Base-by-base conservation (phyloP, 2,797 vertebrate genomes). In the Vireo griseus region DNA sequence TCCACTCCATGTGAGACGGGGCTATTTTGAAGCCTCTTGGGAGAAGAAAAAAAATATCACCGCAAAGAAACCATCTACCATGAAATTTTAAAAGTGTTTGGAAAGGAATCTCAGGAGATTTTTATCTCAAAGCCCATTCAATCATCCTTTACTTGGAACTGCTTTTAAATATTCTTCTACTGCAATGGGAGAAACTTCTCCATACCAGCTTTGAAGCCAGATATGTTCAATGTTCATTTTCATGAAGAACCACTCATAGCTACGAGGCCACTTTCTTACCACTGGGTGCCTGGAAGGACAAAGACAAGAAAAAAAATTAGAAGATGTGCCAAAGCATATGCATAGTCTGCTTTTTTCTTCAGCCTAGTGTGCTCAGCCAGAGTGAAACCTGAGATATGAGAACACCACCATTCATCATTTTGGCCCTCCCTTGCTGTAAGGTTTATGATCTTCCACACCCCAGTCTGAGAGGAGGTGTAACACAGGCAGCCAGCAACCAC, bases 201-300 rank as follows among this genome's bases (percentile, higher is more conserved):
- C 98, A 79, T 98, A 98, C 97, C 98, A 98, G 65, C 94, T 98
- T 80, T 98, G 98, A 78, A 98, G 96, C 97, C 97, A 98, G 82
- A 98, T 73, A 12, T 98, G 93, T 52, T 98, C 96, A 90, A 98
- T 89, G 73, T 94, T 97, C 98, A 98, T 98, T 97, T 98, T 98
- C 98, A 98, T 98, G 87, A 98, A 98, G 95, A 98, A 97, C 97
- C 98, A 98, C 33, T 98, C 97, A 31, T 98, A 97, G 90, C 96
- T 97, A 31, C 94, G 97, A 79, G 98, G 98, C 98, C 98, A 98
- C 80, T 98, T 98, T 81, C 97, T 98, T 96, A 98, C 97, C 37
- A 98, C 95, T 0, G 97, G 97, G 58, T 98, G 97, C 91, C 98
- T 98, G 95, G 4, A 87, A 96, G 62, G 85, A 93, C n/a, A 94